A percentile compares a stretch with the other conserved stretches of the same genome.
Conservation (phyloP, 2,888 invertebrate species). For the Tanaodytes sp. region DNA sequence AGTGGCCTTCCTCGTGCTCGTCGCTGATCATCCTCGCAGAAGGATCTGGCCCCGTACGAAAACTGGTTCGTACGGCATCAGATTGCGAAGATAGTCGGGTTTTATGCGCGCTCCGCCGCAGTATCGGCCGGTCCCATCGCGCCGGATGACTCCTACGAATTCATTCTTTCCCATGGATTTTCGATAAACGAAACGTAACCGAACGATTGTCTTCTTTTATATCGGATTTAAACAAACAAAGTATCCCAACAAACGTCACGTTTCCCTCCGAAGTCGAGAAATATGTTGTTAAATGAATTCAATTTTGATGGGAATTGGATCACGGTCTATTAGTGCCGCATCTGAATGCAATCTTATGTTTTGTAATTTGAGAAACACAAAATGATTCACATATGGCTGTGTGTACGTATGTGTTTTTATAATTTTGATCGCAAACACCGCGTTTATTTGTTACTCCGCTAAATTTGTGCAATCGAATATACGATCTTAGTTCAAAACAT, state of each 20-base stretch:
- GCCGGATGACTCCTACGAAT: conserved; percentile 69
- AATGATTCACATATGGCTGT: too few species aligned
- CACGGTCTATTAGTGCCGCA: background rate
- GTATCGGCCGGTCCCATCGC: conserved; percentile 69
- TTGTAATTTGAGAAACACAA: too few species aligned
- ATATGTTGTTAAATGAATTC: too few species aligned
- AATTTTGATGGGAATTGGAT: too few species aligned
- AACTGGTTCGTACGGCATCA: conserved; percentile 72
- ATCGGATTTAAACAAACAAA: conserved; percentile 43
- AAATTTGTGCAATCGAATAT: too few species aligned
- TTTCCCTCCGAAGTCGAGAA: conserved; percentile 2
- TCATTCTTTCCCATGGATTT: conserved; percentile 69
- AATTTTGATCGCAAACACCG: too few species aligned
- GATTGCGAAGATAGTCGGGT: conserved; percentile 70
- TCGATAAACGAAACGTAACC: conserved; percentile 58
- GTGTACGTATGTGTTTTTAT: too few species aligned
- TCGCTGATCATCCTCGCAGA: conserved; percentile 57
- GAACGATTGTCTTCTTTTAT: conserved; percentile 48
- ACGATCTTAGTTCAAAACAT: too few species aligned
- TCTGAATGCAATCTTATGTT: too few species aligned
- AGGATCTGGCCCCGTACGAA: conserved; percentile 63
- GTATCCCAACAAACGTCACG: conserved; percentile 27
- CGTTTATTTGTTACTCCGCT: too few species aligned
- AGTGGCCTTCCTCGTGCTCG: conserved; percentile 51
- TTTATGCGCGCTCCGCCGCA: conserved; percentile 64